phyloP scores from a whole-genome alignment of 2,113 vertebrate species.

The Holacanthus passer region DNA sequence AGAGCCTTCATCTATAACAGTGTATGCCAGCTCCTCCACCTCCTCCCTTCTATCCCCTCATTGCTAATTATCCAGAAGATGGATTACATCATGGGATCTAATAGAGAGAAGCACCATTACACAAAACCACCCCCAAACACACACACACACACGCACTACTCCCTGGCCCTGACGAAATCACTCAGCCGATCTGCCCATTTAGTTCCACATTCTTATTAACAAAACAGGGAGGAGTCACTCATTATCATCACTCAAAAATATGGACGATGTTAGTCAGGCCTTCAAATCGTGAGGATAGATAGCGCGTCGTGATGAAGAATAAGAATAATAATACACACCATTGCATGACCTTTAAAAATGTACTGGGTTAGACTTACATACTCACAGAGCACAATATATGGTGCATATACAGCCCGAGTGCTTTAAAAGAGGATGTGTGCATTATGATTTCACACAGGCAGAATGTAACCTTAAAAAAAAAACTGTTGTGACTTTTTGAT shows the following conservation, averaged over 20 bases:
- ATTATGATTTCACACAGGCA: not conserved
- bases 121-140: conserved; percentile 31
- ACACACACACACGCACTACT: conserved; percentile 45
- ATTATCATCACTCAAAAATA: conserved; percentile 47
- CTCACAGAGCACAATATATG: not conserved
- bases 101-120: conserved; percentile 72
- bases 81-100: conserved; percentile 81
- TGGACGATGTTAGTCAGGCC: conserved; percentile 23
- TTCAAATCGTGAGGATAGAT: conserved; percentile 44
- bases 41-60: conserved; percentile 64
- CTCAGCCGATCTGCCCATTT: conserved; percentile 64
- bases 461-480: conserved; percentile 16
- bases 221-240: conserved; percentile 53
- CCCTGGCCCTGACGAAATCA: conserved; percentile 65
- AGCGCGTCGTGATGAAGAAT: conserved; percentile 41
- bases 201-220: conserved; percentile 57
- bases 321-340: conserved; percentile 26
- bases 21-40: conserved; percentile 51
- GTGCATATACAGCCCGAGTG: not conserved
- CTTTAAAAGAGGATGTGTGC: not conserved
- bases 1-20: conserved; percentile 63
- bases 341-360: conserved; percentile 50
- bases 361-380: not conserved
- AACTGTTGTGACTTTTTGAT: not conserved
- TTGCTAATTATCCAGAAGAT: conserved; percentile 80